Base-by-base conservation (phyloP, 1,140 invertebrate genomes). In the Oscheius sp. region DNA sequence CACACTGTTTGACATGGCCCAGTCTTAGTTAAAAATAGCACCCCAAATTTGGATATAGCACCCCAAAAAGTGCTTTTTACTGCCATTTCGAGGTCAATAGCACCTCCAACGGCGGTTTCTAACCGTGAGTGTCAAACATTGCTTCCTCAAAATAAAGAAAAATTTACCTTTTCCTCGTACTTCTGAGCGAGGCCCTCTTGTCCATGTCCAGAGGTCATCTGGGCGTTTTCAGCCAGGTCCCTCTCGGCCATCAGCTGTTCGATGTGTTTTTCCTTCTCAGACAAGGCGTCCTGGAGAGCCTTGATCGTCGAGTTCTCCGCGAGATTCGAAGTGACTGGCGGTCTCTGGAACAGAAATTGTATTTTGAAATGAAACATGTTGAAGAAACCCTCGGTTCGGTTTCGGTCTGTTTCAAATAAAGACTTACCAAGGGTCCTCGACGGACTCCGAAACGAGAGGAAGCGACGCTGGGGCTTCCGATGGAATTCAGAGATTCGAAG, bases 401-500 rank as follows among this genome's bases (percentile, higher is more conserved):
- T 15, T 15, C 32, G 4, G 20, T 13, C n/a, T 20, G 32, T 70
- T 31, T 20, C 15, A 70, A 74, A 4, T 15, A 20, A 10, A 28
- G 29, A 18, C 15, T n/a, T 58, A 64, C 72, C 15, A 35, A 38
- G 38, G 69, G 35, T 26, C 29, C 64, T 34, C 28, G 46, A 34
- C n/a, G 26, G 32, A 59, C 18, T 35, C 63, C 42, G n/a, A 72
- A 74, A 35, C 72, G 34, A 1, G 58, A 63, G 46, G 66, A 68
- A 20, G 66, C 38, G 7, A 68, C 31, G 36, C 77, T 79, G 26
- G 66, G 36, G 23, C 26, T 28, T 55, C 74, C 74, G 32, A 93
- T 93, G 13, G 87, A 88, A 80, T 93, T 93, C 70, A 91, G 89
- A 0, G 93, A 95, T 73, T 92, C 90, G 65, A 90, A 88, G 78